Base-by-base conservation (phyloP, 2,797 vertebrate genomes). In the Crenuchus spilurus region DNA sequence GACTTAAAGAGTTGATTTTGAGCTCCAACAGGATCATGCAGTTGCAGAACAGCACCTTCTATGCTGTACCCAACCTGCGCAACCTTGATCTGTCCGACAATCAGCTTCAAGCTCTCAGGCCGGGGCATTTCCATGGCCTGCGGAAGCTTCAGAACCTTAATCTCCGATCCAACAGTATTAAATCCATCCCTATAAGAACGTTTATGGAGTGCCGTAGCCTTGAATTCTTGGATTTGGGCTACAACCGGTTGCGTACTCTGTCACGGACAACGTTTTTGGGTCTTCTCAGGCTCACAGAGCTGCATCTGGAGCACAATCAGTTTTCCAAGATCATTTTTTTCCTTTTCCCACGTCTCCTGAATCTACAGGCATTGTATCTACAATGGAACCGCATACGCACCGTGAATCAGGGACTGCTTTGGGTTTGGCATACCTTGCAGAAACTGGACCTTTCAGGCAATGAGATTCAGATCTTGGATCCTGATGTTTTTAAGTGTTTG, bases 391-490 rank as follows among this genome's bases (percentile, higher is more conserved):
- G 96, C 85, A 97, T 99, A 79, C 93, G 96, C 24, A 92, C 94
- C 41, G 92, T 99, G 49, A 94, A 88, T 78, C 96, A 98, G 82
- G 96, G 95, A 0, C 81, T 93, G 77, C 94, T 94, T 0, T 98
- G 97, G 97, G 96, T 94, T 49, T 99, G 97, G 97, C 94, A 92
- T 76, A 96, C 94, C 71, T 91, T 99, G 67, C 95, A 96, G 85
- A 98, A 95, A 86, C 86, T 99, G 91, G 97, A 99, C 90, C 91
- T 99, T 88, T 98, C 96, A 0, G 97, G 97, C 73, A 99, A 99
- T 30, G 95, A 98, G 70, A 96, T 98, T 74, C 96, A 98, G 75
- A 82, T 75, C 2, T 75, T 93, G 84, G 91, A 92, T 61, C 94
- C 97, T 0, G 92, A 92, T 11, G 95, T 97, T 46, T 99, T 99